Evolutionary conservation across 2,113 vertebrate genomes (phyloP).

Genomic region (Etia nguti): DNA sequence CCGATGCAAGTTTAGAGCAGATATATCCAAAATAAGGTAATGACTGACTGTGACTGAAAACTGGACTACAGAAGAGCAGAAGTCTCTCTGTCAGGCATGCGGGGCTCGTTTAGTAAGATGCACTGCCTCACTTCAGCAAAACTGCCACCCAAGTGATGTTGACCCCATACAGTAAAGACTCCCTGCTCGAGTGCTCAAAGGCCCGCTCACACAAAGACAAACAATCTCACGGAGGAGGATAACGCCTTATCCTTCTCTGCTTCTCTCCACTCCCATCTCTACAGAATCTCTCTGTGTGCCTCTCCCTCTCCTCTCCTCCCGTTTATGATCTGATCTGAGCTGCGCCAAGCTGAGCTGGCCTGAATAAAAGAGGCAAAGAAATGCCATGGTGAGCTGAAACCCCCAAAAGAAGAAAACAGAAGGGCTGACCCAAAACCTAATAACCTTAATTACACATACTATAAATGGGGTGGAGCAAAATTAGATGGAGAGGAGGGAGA

Average conservation of each 20-base stretch:
- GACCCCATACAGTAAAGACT: conserved; percentile 13
- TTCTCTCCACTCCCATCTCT: background rate
- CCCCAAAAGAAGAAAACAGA: background rate
- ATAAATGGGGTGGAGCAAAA: background rate
- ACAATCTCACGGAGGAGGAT: background rate
- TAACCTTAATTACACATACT: background rate
- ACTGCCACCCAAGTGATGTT: conserved; percentile 15
- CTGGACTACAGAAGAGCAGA: background rate
- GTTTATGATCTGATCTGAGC: conserved; percentile 27
- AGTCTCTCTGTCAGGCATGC: background rate
- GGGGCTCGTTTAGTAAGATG: background rate
- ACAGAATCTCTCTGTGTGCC: conserved; percentile 19
- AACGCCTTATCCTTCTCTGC: background rate
- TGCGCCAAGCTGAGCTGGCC: conserved; percentile 14
- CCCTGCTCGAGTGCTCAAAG: background rate
- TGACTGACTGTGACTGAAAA: background rate
- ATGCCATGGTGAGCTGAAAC: background rate
- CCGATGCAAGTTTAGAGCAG: background rate
- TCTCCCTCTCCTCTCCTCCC: background rate
- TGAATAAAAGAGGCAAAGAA: conserved; percentile 31
- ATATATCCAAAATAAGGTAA: background rate
- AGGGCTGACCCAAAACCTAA: conserved; percentile 10
- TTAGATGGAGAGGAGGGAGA: background rate
- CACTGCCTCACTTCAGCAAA: background rate
- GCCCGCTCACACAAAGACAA: background rate